Percentiles rank a stretch among this genome's conserved stretches.
These are phyloP conservation scores for Mormyrus iriodes DNA, from an alignment of 2,113 vertebrate genomes.

Conservation along the genomic window DNA sequence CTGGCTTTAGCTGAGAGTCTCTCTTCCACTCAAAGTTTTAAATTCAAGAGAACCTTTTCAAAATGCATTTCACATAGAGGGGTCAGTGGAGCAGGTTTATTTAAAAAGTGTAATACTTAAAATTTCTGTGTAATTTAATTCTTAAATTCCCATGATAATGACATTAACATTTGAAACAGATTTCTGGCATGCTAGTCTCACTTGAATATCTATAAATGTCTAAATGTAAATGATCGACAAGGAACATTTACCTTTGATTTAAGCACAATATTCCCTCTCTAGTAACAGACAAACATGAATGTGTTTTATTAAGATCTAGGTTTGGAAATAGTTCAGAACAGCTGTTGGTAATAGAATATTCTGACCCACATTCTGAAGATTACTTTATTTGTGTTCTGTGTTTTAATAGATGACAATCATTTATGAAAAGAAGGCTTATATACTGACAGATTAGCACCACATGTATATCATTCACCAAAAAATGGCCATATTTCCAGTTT, in stretches of 20 bases:
- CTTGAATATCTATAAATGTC: not conserved
- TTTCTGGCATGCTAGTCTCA: not conserved
- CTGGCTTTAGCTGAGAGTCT: not conserved
- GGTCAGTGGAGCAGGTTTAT: not conserved
- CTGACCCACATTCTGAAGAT: not conserved
- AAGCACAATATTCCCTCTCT: not conserved
- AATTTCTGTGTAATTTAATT: too few species aligned
- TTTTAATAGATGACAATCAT: not conserved
- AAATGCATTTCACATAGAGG: not conserved
- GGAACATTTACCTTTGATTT: not conserved
- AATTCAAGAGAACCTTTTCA: not conserved
- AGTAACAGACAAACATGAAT: not conserved
- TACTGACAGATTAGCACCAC: not conserved
- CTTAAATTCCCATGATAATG: not conserved
- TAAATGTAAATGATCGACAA: not conserved
- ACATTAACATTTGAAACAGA: not conserved
- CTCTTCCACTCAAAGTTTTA: not conserved
- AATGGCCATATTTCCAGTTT: not conserved
- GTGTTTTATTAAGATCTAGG: not conserved
- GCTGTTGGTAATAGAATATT: not conserved
- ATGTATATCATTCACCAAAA: not conserved
- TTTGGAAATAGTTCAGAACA: not conserved
- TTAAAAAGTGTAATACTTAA: too few species aligned
- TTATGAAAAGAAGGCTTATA: not conserved
- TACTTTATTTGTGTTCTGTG: constrained; percentile 2